phyloP scores from a whole-genome alignment of 2,888 invertebrate genomes.

The Cotesia congregata region DNA sequence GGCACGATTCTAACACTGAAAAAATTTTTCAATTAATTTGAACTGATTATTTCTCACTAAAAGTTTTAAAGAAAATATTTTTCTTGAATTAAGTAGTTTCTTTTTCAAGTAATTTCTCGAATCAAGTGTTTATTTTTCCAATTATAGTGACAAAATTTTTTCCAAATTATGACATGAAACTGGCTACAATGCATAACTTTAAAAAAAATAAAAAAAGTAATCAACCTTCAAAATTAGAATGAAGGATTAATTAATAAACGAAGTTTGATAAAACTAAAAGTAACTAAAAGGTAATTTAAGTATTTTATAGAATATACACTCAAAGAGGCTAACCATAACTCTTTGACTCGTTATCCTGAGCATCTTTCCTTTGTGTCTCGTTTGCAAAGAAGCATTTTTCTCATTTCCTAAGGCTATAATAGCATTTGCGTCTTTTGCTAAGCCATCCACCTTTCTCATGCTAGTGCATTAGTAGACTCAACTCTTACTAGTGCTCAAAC shows the following conservation, averaged over 20 bases:
- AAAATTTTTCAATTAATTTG: no score
- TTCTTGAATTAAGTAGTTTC: no score
- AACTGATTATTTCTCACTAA: no score
- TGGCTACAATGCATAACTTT: no score
- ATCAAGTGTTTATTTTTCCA: no score
- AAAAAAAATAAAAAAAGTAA: no score
- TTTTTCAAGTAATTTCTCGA: no score
- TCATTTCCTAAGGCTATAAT: slow-evolving; percentile 21
- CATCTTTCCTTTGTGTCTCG: slow-evolving; percentile 29
- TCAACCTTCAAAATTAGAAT: no score
- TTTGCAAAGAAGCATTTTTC: slow-evolving; percentile 32
- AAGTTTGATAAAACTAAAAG: background rate
- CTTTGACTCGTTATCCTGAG: slow-evolving; percentile 25
- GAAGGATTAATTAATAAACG: background rate
- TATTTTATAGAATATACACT: background rate
- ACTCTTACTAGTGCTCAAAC: background rate
- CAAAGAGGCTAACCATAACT: slow-evolving; percentile 5
- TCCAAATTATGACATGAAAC: no score
- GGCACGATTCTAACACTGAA: no score
- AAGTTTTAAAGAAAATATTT: no score
- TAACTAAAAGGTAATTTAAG: background rate
- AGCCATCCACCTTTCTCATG: background rate
- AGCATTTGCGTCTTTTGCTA: slow-evolving; percentile 13
- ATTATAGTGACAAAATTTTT: no score
- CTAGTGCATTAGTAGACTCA: background rate